These are phyloP conservation scores for Clarias pachynema DNA, from an alignment of 2,797 vertebrate genomes.

Conservation along the genomic window DNA sequence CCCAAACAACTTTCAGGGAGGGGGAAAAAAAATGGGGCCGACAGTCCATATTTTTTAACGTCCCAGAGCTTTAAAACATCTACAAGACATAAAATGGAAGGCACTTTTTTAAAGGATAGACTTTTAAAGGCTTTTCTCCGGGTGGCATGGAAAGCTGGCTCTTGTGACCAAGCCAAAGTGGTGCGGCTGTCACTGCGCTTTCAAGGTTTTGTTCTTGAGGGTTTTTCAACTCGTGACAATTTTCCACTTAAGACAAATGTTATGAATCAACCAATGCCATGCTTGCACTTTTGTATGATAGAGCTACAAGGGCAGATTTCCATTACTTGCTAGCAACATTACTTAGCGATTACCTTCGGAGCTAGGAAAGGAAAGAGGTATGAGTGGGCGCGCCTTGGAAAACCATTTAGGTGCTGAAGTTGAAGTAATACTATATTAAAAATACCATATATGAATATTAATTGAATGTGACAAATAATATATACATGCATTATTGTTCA, in stretches of 20 bases:
- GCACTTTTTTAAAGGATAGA: neutral
- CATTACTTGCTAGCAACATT: neutral
- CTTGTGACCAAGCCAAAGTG: neutral
- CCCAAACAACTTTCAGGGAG: neutral
- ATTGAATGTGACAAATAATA: too few relatives aligned
- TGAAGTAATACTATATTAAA: too few relatives aligned
- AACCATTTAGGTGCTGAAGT: neutral
- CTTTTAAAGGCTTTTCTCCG: neutral
- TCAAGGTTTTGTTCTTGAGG: neutral
- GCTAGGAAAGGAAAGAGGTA: neutral
- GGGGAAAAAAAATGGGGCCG: neutral
- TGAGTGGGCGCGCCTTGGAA: neutral
- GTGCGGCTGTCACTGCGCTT: neutral
- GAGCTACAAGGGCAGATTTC: neutral
- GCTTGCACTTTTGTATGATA: neutral
- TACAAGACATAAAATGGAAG: constrained; percentile 1
- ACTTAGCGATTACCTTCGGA: too few relatives aligned
- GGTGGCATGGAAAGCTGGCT: neutral
- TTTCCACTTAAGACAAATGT: neutral
- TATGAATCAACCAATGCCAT: neutral
- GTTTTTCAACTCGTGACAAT: neutral
- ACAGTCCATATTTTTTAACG: neutral
- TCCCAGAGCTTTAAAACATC: neutral
- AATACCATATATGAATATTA: too few relatives aligned
- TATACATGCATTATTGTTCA: too few relatives aligned